Conservation (phyloP, 1,140 invertebrate species). For the Neelides sp. region DNA sequence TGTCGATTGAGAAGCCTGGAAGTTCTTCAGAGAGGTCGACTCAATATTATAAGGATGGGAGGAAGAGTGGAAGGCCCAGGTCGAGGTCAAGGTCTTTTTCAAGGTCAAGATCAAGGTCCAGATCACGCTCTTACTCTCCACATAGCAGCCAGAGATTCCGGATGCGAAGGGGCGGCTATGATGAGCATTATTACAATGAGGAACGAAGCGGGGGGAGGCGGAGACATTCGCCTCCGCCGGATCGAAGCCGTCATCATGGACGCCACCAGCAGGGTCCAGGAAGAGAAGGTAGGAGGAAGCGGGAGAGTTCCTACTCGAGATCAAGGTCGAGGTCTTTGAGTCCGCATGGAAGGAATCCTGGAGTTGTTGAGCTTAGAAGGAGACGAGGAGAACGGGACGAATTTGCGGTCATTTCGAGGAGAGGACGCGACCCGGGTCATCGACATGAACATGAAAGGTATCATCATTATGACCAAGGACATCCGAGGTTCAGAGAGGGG, state of each 20-base stretch:
- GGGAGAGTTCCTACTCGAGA: too few species aligned
- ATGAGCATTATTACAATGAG: neutral
- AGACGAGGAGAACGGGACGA: neutral
- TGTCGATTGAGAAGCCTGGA: too few species aligned
- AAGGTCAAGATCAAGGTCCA: slow-evolving; percentile 7
- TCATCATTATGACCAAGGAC: too few species aligned
- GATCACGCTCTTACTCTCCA: slow-evolving; percentile 15
- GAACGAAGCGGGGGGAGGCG: neutral
- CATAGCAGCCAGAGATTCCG: neutral
- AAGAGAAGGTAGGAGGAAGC: too few species aligned
- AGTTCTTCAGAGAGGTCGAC: too few species aligned
- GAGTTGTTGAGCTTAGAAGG: neutral
- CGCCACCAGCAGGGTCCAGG: too few species aligned
- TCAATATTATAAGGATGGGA: neutral
- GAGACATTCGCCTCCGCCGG: neutral
- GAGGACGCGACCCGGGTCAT: too few species aligned
- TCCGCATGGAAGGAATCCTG: neutral
- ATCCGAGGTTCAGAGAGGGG: too few species aligned
- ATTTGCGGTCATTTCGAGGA: neutral
- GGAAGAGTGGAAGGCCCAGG: neutral
- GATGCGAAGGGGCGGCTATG: neutral
- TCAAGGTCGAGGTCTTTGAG: slow-evolving; percentile 15
- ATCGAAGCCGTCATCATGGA: slow-evolving; percentile 3
- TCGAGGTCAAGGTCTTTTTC: slow-evolving; percentile 9
- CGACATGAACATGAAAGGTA: too few species aligned